Conservation (phyloP, 2,113 vertebrate genomes). For the Ardeotis arabs region DNA sequence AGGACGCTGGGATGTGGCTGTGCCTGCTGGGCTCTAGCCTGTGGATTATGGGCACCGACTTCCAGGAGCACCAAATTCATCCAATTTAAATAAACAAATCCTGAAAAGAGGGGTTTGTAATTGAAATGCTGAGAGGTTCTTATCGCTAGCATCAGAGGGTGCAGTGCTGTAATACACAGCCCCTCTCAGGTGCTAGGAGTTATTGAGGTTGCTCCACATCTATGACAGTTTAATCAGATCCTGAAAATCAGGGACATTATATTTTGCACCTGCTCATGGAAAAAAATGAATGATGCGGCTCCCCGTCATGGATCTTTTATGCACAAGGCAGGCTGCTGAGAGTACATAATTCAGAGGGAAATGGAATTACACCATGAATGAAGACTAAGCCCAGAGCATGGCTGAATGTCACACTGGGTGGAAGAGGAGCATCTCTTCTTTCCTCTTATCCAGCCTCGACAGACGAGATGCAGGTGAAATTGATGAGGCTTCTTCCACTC, state of each 20-base stretch:
- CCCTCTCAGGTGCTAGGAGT: conserved; percentile 30
- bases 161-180: conserved; percentile 4
- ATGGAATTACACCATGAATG: conserved; percentile 5
- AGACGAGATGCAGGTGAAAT: not conserved
- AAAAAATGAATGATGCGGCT: not conserved
- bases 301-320: conserved; percentile 11
- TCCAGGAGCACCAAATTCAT: not conserved
- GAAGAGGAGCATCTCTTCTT: not conserved
- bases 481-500: not conserved
- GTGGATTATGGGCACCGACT: not conserved
- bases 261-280: conserved; percentile 67
- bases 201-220: conserved; percentile 39
- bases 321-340: not conserved
- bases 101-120: not conserved
- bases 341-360: conserved; percentile 24
- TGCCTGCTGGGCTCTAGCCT: not conserved
- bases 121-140: conserved; percentile 40
- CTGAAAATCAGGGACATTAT: conserved; percentile 64
- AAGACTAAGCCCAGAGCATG: not conserved
- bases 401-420: not conserved
- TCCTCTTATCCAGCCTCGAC: not conserved
- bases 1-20: not conserved
- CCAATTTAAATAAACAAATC: conserved; percentile 62
- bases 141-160: not conserved
- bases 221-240: conserved; percentile 75